Evolutionary conservation across 2,888 invertebrate genomes (phyloP), one percentile per base, ranked within the genome.

Genomic region (Lasioglossum vierecki): DNA sequence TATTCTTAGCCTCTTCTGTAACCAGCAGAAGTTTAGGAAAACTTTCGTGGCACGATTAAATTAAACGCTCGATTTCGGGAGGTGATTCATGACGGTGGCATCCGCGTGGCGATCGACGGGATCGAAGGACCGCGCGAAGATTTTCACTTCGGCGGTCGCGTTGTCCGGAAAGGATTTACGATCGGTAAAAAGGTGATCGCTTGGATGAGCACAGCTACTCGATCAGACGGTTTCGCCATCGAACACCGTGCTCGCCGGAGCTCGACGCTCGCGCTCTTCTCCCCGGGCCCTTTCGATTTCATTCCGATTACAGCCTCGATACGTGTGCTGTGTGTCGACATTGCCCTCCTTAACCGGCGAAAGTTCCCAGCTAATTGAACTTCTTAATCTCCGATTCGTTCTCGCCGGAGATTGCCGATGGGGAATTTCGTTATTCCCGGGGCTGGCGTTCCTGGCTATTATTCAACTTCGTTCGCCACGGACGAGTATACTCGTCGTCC

Each of bases 211-310:
- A 35, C 66, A 35, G 35, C 18, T 18, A 18, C 35, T 30, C 26
- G 63, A 63, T 18, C 68, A 66, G 79, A 70, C 71, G 88, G 88
- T 89, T 90, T 89, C 90, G 88, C 88, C 88, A 89, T 84, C 80
- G 88, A 18, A 35, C 30, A 74, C 35, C 71, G 82, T 66, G 66
- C 60, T 41, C 57, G 79, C 85, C 76, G 83, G 87, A 88, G 82
- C 71, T 79, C 84, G 73, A 44, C 73, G 68, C 26, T 63, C 26
- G 26, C 26, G 26, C 76, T 71, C 70, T 41, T 79, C 78, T 78
- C 79, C 13, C 35, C 75, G 57, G 80, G 85, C 79, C 89, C 90
- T 90, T 90, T 90, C 90, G 90, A 88, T 90, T 90, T 90, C 88
- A 85, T 90, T 90, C 84, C 77, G 88, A 88, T 83, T 80, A 78